Percentiles rank a stretch among this genome's conserved stretches.
phyloP scores from a whole-genome alignment of 2,888 invertebrate genomes.

The Tetheella fluctuosa region DNA sequence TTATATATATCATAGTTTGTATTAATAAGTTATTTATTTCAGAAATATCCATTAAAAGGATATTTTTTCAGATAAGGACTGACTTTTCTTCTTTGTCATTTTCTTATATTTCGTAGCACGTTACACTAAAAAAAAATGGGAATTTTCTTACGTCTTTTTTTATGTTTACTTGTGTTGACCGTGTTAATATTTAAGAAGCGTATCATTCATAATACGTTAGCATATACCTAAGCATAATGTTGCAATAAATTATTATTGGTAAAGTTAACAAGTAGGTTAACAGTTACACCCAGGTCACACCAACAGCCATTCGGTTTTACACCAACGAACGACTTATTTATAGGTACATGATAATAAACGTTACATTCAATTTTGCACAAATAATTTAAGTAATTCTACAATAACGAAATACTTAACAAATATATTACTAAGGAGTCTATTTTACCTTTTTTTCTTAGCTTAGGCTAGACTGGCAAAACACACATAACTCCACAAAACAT shows the following conservation, averaged over 20 bases:
- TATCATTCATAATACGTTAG: slow-evolving; percentile 8
- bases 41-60: neutral
- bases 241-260: slow-evolving; percentile 70
- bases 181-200: neutral
- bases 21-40: neutral
- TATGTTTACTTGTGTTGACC: neutral
- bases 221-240: slow-evolving; percentile 37
- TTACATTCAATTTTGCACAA: slow-evolving; percentile 63
- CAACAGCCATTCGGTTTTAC: slow-evolving; percentile 67
- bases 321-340: slow-evolving; percentile 45
- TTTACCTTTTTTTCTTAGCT: slow-evolving; percentile 77
- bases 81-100: neutral
- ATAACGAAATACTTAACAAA: slow-evolving; percentile 50
- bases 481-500: slow-evolving; percentile 39
- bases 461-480: slow-evolving; percentile 80
- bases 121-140: neutral
- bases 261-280: slow-evolving; percentile 59
- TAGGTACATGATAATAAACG: slow-evolving; percentile 53
- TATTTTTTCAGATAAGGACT: neutral
- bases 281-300: slow-evolving; percentile 82
- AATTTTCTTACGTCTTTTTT: neutral
- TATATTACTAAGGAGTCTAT: slow-evolving; percentile 51
- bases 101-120: neutral
- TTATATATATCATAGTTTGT: too few species aligned
- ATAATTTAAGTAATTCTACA: slow-evolving; percentile 54